Evolutionary conservation across 2,797 vertebrate species (phyloP).

Genomic region (Muscicapa comitata): DNA sequence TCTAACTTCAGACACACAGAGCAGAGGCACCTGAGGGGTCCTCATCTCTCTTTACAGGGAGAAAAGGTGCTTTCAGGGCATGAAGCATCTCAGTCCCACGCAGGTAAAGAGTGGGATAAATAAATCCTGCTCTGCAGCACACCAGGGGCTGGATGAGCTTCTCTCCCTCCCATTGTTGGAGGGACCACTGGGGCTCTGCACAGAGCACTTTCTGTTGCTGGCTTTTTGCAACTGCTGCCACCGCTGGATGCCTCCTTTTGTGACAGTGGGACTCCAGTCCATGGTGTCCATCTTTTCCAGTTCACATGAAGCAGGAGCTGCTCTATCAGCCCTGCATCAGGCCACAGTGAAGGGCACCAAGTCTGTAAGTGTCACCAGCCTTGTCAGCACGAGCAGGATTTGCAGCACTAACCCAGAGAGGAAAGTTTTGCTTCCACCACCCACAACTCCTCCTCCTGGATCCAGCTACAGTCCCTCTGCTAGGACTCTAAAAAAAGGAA

Average conservation of each 20-base stretch:
- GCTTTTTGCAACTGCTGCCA: neutral
- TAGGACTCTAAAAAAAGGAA: neutral
- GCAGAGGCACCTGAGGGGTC: neutral
- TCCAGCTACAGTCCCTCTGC: neutral
- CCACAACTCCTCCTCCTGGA: neutral
- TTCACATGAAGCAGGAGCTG: neutral
- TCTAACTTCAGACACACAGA: neutral
- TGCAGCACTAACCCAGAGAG: neutral
- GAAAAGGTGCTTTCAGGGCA: neutral
- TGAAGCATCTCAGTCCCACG: neutral
- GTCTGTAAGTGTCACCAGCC: neutral
- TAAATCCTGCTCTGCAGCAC: neutral
- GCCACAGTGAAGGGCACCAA: neutral
- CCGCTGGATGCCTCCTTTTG: neutral
- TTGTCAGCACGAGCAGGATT: neutral
- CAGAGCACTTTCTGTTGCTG: neutral
- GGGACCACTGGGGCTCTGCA: accelerated
- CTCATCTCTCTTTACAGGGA: neutral
- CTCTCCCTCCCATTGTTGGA: accelerated
- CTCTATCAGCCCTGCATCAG: neutral
- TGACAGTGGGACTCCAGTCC: neutral
- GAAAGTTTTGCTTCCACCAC: neutral
- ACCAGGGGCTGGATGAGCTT: accelerated
- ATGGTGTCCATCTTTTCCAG: accelerated
- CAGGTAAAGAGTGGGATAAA: neutral